Percentiles rank a stretch among this genome's conserved stretches.
Evolutionary conservation across 2,888 invertebrate genomes (phyloP).

Genomic region (Catonia carolina): DNA sequence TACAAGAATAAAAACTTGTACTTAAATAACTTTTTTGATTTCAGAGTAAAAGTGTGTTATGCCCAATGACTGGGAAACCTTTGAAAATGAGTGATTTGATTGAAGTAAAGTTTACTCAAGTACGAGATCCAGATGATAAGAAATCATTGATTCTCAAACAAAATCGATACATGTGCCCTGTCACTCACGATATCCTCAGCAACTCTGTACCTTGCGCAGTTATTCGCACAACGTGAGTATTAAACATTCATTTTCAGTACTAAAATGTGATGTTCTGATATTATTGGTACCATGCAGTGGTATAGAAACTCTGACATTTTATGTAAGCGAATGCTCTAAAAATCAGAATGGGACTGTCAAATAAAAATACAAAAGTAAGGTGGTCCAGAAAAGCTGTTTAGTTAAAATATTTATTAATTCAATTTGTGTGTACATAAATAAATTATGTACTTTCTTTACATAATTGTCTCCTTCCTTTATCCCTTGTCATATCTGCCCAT

Average conservation of each 20-base stretch:
- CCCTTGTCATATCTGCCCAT: too few relatives aligned
- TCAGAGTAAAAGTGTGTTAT: conserved; percentile 64
- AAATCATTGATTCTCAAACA: conserved; percentile 81
- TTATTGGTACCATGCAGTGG: too few relatives aligned
- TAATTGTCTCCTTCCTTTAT: too few relatives aligned
- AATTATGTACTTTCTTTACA: too few relatives aligned
- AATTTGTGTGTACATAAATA: too few relatives aligned
- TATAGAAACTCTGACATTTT: not conserved
- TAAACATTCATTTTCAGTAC: not conserved
- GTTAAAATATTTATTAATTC: too few relatives aligned
- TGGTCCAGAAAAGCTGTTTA: too few relatives aligned
- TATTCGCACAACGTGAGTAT: conserved; percentile 74
- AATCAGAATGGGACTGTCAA: too few relatives aligned
- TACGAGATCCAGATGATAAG: conserved; percentile 81
- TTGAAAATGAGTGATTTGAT: conserved; percentile 89
- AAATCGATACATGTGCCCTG: conserved; percentile 94
- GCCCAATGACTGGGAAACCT: conserved; percentile 78
- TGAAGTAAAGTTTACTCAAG: conserved; percentile 84
- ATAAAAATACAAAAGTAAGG: too few relatives aligned
- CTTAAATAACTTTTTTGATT: conserved; percentile 29
- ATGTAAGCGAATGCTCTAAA: not conserved
- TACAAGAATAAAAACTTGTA: too few relatives aligned
- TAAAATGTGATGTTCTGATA: too few relatives aligned
- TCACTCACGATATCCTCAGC: conserved; percentile 91
- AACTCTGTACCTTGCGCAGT: conserved; percentile 94